phyloP scores from a whole-genome alignment of 1,140 invertebrate genomes.

The Chymomyza costata region DNA sequence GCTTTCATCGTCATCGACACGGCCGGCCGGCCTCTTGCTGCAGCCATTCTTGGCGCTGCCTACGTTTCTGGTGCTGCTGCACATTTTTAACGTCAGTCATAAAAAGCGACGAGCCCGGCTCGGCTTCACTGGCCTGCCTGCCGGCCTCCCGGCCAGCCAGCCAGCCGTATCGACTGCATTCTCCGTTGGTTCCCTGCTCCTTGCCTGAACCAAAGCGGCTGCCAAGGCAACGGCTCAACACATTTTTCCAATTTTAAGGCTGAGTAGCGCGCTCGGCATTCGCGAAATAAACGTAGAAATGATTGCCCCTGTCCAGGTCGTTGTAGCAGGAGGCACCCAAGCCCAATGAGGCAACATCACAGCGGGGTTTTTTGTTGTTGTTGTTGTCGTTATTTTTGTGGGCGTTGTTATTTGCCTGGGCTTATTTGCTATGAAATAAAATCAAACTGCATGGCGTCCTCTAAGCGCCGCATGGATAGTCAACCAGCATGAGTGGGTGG shows the following conservation, averaged over 20 bases:
- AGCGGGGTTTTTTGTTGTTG: slow-evolving; percentile 50
- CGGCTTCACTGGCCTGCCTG: no score
- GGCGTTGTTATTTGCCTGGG: slow-evolving; percentile 55
- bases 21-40: no score
- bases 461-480: neutral
- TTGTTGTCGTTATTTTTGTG: slow-evolving; percentile 9
- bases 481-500: neutral
- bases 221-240: slow-evolving; percentile 23
- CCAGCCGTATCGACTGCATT: no score
- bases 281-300: slow-evolving; percentile 71
- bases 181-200: slow-evolving; percentile 2
- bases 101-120: slow-evolving; percentile 59
- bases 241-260: slow-evolving; percentile 72
- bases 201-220: slow-evolving; percentile 2
- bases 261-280: slow-evolving; percentile 63
- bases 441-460: slow-evolving; percentile 52
- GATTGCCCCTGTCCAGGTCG: slow-evolving; percentile 41
- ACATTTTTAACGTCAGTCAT: slow-evolving; percentile 69
- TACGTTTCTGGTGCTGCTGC: slow-evolving; percentile 27
- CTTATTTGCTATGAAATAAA: slow-evolving; percentile 70
- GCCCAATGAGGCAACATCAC: slow-evolving; percentile 54
- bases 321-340: slow-evolving; percentile 10
- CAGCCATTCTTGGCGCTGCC: no score
- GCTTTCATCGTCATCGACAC: no score
- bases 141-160: no score